Base-by-base conservation (phyloP, 64 coral and sea anemone genomes). In the Trachythela sp. region DNA sequence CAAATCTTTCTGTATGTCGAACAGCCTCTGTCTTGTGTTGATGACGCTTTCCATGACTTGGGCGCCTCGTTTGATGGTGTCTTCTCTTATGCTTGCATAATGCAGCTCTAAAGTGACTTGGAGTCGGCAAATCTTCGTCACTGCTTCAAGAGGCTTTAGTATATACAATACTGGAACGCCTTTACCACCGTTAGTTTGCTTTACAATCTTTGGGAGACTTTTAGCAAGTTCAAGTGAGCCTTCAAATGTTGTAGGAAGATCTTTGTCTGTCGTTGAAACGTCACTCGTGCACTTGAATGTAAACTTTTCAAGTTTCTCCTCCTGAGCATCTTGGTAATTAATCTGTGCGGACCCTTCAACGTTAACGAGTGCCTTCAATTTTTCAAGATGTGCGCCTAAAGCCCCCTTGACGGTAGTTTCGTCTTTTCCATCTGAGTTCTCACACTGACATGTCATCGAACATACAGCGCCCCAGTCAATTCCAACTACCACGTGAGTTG, bases 401-500 rank as follows among this genome's bases (percentile, higher is more conserved):
- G 83, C 83, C 41, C 83, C 83, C 26, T 85, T 40, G 39, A 85
- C 39, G 7, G 39, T 42, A 48, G 39, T 45, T 18, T 85, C 83
- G 83, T 85, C 83, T 29, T 48, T 85, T 22, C 39, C 20, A 26
- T 85, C 48, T 15, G 39, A 14, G 48, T 45, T 85, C 39, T 85
- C 48, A 48, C 39, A 45, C 39, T 41, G 39, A 48, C 83, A 85
- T 26, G 83, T 85, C 5, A 85, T 38, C 24, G 83, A 45, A 43
- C 83, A 85, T 42, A 40, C 48, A 48, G 83, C 83, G 39, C 83
- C 83, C 83, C 83, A 85, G 39, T 85, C 83, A 29, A 85, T 85
- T 27, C 26, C 83, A 85, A 85, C 39, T 13, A 85, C 83, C 18
- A 85, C 83, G 83, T 85, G 83, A 27, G 83, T 85, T n/a, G 83